Evolutionary conservation across 2,797 vertebrate genomes (phyloP).

Genomic region (Thripadectes ignobilis): DNA sequence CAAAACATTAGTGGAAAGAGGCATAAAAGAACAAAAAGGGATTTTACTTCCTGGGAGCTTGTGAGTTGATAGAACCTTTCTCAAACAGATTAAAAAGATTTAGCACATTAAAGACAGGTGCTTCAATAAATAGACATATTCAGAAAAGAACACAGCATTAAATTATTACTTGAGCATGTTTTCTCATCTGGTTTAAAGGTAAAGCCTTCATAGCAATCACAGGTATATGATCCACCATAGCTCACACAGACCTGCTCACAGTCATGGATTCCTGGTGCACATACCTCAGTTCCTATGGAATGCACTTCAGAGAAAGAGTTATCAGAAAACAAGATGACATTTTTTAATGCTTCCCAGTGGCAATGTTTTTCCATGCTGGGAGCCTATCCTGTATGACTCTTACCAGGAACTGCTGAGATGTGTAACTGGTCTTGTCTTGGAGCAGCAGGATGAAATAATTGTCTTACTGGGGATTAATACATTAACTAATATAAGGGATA

Average conservation of each 20-base stretch:
- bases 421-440: neutral
- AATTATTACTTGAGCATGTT: conserved; percentile 71
- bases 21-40: neutral
- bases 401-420: neutral
- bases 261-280: conserved; percentile 76
- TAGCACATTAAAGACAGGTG: neutral
- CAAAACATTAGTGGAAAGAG: neutral
- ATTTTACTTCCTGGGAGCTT: neutral
- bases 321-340: neutral
- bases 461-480: neutral
- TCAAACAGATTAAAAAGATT: neutral
- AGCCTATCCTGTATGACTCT: neutral
- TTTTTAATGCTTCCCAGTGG: neutral
- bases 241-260: conserved; percentile 85
- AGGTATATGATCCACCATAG: conserved; percentile 71
- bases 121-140: neutral
- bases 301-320: neutral
- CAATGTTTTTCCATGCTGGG: neutral
- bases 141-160: neutral
- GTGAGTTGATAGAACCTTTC: neutral
- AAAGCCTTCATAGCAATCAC: conserved; percentile 79
- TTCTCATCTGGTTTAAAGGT: conserved; percentile 81
- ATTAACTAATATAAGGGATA: neutral
- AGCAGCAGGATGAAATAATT: neutral
- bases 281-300: conserved; percentile 11